Evolutionary conservation across 2,113 vertebrate genomes (phyloP).

Genomic region (Lophotis ruficrista): DNA sequence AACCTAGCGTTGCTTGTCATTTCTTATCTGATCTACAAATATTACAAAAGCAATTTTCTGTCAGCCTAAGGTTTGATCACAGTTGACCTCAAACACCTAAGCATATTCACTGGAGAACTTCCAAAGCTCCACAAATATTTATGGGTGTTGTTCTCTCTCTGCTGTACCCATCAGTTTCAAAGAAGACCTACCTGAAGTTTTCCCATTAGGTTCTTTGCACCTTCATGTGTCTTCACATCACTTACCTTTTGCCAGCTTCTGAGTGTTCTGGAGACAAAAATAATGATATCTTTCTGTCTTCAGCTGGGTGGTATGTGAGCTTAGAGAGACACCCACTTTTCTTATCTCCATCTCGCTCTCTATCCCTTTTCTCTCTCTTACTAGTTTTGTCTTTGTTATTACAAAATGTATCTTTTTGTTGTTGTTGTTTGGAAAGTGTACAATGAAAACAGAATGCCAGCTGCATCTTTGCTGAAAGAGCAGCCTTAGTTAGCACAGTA

Average conservation of each 20-base stretch:
- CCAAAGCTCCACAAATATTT: slow-evolving; percentile 10
- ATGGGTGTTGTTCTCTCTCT: not conserved
- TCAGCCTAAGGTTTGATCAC: slow-evolving; percentile 51
- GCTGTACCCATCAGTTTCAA: not conserved
- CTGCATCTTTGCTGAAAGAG: slow-evolving; percentile 73
- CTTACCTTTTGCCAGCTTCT: not conserved
- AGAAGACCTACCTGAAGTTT: not conserved
- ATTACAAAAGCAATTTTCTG: slow-evolving; percentile 72
- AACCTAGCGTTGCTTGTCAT: slow-evolving; percentile 68
- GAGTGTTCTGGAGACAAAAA: not conserved
- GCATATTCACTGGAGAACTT: slow-evolving; percentile 46
- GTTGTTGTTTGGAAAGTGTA: slow-evolving; percentile 54
- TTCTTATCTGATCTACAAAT: slow-evolving; percentile 74
- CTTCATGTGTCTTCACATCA: not conserved
- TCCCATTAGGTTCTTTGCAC: not conserved
- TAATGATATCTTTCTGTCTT: not conserved
- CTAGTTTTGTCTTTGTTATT: slow-evolving; percentile 65
- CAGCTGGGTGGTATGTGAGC: not conserved
- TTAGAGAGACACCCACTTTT: not conserved
- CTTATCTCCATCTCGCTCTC: not conserved
- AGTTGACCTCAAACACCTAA: slow-evolving; percentile 66
- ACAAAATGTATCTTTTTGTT: slow-evolving; percentile 29
- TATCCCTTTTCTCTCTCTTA: slow-evolving; percentile 50
- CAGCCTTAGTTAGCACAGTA: slow-evolving; percentile 63
- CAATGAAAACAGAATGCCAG: slow-evolving; percentile 38